Percentiles rank a stretch among this genome's conserved stretches.
These are phyloP conservation scores for Scaptomyza graminum DNA, from an alignment of 1,140 invertebrate species.

Conservation along the genomic window DNA sequence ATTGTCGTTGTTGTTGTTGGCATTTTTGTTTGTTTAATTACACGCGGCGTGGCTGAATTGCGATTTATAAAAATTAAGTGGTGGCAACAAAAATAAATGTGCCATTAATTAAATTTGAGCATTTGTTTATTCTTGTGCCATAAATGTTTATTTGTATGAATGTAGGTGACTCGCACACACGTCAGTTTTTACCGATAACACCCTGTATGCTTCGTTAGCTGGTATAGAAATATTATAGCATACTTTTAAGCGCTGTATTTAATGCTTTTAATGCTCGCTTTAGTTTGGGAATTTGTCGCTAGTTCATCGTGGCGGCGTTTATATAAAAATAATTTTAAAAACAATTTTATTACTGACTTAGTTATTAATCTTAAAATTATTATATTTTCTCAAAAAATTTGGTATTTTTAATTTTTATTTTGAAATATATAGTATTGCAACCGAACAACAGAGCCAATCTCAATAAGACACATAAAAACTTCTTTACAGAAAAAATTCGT, in stretches of 20 bases:
- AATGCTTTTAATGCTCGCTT: constrained; percentile 18
- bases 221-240: constrained; percentile 22
- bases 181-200: not conserved
- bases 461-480: too few relatives aligned
- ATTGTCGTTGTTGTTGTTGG: constrained; percentile 40
- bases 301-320: constrained; percentile 2
- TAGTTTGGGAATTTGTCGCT: constrained; percentile 39
- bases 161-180: not conserved
- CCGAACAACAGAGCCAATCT: too few relatives aligned
- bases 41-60: constrained; percentile 33
- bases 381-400: too few relatives aligned
- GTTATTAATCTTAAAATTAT: too few relatives aligned
- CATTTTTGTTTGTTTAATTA: constrained; percentile 35
- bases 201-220: constrained; percentile 5
- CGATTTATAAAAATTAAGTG: constrained; percentile 68
- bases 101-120: constrained; percentile 51
- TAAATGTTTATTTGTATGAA: constrained; percentile 25
- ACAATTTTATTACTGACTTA: too few relatives aligned
- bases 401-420: too few relatives aligned
- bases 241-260: constrained; percentile 43
- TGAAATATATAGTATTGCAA: too few relatives aligned
- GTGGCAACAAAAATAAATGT: constrained; percentile 38
- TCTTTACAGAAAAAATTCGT: too few relatives aligned
- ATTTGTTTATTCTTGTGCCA: constrained; percentile 49
- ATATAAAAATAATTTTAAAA: not conserved